A percentile compares a stretch with the other conserved stretches of the same genome.
Conservation (phyloP, 2,113 vertebrate genomes). For the Hemibagrus wyckioides region DNA sequence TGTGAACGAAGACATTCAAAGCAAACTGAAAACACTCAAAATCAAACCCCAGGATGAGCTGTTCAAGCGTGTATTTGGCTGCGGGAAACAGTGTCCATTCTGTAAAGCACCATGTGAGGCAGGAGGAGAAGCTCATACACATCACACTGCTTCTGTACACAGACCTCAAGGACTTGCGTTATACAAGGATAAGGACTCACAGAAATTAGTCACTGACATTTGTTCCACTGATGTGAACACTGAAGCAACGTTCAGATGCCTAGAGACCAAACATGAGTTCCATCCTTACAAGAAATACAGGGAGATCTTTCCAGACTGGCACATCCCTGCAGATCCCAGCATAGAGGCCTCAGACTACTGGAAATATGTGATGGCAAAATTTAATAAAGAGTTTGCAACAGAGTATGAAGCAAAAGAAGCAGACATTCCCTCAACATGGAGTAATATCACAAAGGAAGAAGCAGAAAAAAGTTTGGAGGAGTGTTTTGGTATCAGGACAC, state of each 20-base stretch:
- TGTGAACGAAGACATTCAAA: neutral
- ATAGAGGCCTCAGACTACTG: slow-evolving; percentile 70
- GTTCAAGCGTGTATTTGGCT: slow-evolving; percentile 67
- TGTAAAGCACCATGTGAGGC: no score
- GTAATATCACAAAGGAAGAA: neutral
- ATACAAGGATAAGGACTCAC: rapidly evolving
- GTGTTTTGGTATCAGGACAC: slow-evolving; percentile 53
- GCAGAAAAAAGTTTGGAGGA: slow-evolving; percentile 61
- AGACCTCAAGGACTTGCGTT: neutral
- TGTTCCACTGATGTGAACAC: slow-evolving; percentile 53
- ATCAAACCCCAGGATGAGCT: slow-evolving; percentile 63
- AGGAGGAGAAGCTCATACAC: no score
- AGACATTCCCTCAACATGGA: slow-evolving; percentile 62
- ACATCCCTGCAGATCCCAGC: slow-evolving; percentile 64
- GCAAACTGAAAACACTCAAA: slow-evolving; percentile 33
- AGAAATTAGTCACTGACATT: slow-evolving; percentile 36
- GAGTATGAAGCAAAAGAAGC: slow-evolving; percentile 36
- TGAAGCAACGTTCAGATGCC: rapidly evolving
- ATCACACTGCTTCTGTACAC: no score
- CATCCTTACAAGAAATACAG: slow-evolving; percentile 65
- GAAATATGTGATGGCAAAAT: slow-evolving; percentile 66
- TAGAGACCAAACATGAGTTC: rapidly evolving
- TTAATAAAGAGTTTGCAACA: slow-evolving; percentile 57
- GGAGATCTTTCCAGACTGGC: slow-evolving; percentile 63
- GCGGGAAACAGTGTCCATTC: no score